Evolutionary conservation across 92 coral and sea anemone species (phyloP).

Genomic region (Porites rus): DNA sequence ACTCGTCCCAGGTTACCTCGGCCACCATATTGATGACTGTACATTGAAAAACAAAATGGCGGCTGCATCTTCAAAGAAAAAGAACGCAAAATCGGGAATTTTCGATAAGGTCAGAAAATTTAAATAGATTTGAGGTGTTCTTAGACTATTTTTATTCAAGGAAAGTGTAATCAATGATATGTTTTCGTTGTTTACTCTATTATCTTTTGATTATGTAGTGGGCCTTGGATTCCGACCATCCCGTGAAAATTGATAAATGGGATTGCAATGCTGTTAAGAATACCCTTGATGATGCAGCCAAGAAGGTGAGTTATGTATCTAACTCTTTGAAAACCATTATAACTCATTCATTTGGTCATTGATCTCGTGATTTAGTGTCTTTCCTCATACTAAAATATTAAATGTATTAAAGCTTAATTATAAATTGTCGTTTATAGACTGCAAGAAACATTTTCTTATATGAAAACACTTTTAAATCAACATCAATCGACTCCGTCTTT

Average conservation of each 20-base stretch:
- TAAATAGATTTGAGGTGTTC: background rate
- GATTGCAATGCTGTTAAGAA: constrained; percentile 98
- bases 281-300: constrained; percentile 93
- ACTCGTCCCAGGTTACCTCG: constrained; percentile 20
- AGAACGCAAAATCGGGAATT: constrained; percentile 58
- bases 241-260: constrained; percentile 97
- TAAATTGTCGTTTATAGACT: too few relatives aligned
- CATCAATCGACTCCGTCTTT: too few relatives aligned
- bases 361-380: background rate
- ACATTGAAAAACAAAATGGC: constrained; percentile 73
- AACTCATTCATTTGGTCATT: background rate
- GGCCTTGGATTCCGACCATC: constrained; percentile 81
- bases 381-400: too few relatives aligned
- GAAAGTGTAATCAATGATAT: too few relatives aligned
- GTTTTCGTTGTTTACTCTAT: background rate
- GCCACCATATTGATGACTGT: constrained; percentile 44
- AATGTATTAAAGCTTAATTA: too few relatives aligned
- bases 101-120: constrained; percentile 57
- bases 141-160: background rate
- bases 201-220: constrained; percentile 54
- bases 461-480: too few relatives aligned
- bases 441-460: too few relatives aligned
- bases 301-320: constrained; percentile 67
- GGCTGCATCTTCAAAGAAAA: constrained; percentile 74
- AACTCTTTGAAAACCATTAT: background rate